phyloP scores from a whole-genome alignment of 2,797 vertebrate species.

The Numenius phaeopus region DNA sequence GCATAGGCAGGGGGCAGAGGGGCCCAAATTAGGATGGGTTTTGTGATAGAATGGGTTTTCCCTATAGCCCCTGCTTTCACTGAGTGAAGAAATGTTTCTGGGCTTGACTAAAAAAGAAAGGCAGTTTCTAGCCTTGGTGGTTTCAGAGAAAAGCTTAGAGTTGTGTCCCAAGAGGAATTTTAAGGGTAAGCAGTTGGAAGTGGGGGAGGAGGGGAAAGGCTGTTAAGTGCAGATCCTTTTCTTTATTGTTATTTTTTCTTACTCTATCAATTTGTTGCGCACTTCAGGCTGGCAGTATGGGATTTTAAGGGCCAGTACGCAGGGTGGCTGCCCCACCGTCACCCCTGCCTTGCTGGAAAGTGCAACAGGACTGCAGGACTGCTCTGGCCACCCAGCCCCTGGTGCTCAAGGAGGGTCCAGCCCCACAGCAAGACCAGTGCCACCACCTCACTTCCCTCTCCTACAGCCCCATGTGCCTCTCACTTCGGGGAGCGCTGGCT shows the following conservation, averaged over 20 bases:
- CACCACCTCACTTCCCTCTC: background rate
- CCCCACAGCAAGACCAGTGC: background rate
- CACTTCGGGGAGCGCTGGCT: background rate
- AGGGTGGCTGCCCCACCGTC: background rate
- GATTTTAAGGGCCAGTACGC: background rate
- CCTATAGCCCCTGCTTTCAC: background rate
- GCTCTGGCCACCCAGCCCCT: background rate
- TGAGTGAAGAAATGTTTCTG: background rate
- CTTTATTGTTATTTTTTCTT: slow-evolving; percentile 1
- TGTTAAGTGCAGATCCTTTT: slow-evolving; percentile 12
- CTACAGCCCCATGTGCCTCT: background rate
- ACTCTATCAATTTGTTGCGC: background rate
- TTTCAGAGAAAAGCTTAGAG: slow-evolving; percentile 9
- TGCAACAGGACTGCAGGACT: background rate
- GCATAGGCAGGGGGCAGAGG: background rate
- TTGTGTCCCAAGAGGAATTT: background rate
- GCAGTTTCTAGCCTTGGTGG: background rate
- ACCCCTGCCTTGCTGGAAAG: background rate
- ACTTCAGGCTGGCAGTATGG: background rate
- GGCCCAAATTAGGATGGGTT: background rate
- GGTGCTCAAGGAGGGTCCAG: background rate
- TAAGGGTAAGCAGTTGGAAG: slow-evolving; percentile 8
- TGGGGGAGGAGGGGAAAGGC: background rate
- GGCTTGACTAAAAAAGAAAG: background rate
- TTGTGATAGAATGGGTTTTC: background rate